Conservation (phyloP, 2,113 vertebrate species). For the Callocephalon fimbriatum region DNA sequence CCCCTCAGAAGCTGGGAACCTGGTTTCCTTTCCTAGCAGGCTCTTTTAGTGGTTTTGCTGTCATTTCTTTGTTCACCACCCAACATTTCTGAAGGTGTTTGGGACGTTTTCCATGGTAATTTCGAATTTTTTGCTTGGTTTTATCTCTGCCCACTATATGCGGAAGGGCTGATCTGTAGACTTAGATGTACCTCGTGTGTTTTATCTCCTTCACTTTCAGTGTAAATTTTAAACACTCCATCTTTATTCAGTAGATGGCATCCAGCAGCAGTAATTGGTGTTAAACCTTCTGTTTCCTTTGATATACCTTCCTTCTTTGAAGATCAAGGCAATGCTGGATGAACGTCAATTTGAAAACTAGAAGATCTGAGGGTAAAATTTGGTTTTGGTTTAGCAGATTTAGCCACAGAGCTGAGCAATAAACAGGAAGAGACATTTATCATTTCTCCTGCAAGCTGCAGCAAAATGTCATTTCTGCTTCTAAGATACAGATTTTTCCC, state of each 20-base stretch:
- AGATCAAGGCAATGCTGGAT: slow-evolving; percentile 55
- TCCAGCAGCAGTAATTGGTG: slow-evolving; percentile 61
- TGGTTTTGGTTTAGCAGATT: slow-evolving; percentile 22
- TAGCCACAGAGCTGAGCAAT: background rate
- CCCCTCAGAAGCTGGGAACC: background rate
- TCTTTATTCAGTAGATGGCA: slow-evolving; percentile 30
- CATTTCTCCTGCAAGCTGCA: slow-evolving; percentile 1
- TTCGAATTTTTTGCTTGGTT: background rate
- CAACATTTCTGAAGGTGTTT: background rate
- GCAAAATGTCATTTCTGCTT: slow-evolving; percentile 13
- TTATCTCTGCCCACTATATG: background rate
- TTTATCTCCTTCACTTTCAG: slow-evolving; percentile 34
- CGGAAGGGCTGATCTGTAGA: slow-evolving; percentile 9
- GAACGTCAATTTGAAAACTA: slow-evolving; percentile 45
- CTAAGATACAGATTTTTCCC: background rate
- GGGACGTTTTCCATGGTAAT: background rate
- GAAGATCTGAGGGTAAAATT: slow-evolving; percentile 9
- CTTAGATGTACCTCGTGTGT: background rate
- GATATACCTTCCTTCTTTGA: slow-evolving; percentile 58
- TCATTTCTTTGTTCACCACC: background rate
- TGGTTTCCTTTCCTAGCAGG: background rate
- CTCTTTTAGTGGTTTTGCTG: background rate
- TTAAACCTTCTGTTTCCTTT: slow-evolving; percentile 56
- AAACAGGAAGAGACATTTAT: slow-evolving; percentile 3
- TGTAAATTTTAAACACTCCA: slow-evolving; percentile 50